These are phyloP conservation scores for Trissolcus basalis DNA, from an alignment of 1,140 invertebrate genomes.

Conservation along the genomic window DNA sequence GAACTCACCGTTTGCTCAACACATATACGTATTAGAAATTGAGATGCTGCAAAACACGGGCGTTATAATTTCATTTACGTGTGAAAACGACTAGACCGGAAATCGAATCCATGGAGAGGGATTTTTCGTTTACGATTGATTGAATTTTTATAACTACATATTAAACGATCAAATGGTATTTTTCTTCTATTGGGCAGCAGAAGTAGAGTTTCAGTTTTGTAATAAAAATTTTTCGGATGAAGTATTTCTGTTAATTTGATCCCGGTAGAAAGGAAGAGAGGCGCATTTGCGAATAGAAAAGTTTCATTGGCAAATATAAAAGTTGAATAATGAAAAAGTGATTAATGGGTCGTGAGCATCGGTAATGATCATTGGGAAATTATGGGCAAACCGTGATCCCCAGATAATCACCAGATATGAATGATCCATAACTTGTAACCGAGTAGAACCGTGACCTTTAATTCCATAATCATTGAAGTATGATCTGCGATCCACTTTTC, in stretches of 20 bases:
- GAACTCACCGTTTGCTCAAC: slow-evolving; percentile 14
- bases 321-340: neutral
- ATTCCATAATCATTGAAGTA: slow-evolving; percentile 3
- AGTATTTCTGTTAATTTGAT: too few species aligned
- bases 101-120: slow-evolving; percentile 8
- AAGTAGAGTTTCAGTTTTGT: neutral
- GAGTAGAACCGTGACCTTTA: neutral
- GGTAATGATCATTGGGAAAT: slow-evolving; percentile 3
- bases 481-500: neutral
- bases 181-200: neutral
- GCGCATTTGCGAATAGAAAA: neutral
- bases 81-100: slow-evolving; percentile 10
- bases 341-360: neutral
- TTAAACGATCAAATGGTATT: neutral
- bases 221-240: neutral
- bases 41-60: slow-evolving; percentile 21
- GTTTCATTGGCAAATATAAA: neutral
- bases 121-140: slow-evolving; percentile 12
- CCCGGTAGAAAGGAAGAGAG: too few species aligned
- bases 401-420: neutral
- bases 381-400: slow-evolving; percentile 1
- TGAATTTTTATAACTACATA: neutral
- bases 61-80: slow-evolving; percentile 30
- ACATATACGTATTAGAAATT: slow-evolving; percentile 32
- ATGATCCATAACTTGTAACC: neutral